Base-by-base conservation (phyloP, 2,888 invertebrate species). In the Bombylius major region DNA sequence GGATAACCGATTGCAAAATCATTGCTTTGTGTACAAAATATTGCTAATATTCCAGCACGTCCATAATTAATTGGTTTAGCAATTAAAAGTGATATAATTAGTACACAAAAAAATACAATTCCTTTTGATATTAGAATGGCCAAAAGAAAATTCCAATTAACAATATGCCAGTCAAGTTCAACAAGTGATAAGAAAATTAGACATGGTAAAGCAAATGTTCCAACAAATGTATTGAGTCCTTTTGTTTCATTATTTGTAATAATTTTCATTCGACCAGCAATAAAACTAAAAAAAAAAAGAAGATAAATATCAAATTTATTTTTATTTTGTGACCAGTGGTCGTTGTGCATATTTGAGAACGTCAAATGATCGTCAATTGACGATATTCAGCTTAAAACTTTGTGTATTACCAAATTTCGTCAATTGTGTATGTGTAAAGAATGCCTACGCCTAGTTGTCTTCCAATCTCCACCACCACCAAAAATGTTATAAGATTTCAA, bases 1-100 rank as follows among this genome's bases (percentile, higher is more conserved):
- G 97, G 96, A 76, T 87, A 94, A 59, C 96, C 96, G 64, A 97
- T 82, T 31, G 97, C 96, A 77, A 97, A 96, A 75, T 97, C 97
- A 79, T 97, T 97, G 70, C 94, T 95, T 71, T 96, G 96, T 0
- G 96, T 96, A 65, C 90, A 88, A 72, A 96, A 96, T 67, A 97
- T 95, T 23, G 90, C 91, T 79, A 90, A 89, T 57, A 97, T 79
- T 13, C 94, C 96, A 49, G 93, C 90, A 66, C 87, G 82, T 5
- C 90, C 90, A 62, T 87, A 80, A 73, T 92, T 86, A 23, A 86
- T 70, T 7, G 92, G 91, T 67, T 87, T 81, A n/a, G 83, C 82
- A 47, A 92, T 82, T 48, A 95, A 70, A 59, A 93, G 67, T 5
- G 89, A 87, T 36, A 94, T 79, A 48, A 86, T 69, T 51, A 87